phyloP scores from a whole-genome alignment of 1,140 invertebrate species.

The Rhyacophila brunnea region DNA sequence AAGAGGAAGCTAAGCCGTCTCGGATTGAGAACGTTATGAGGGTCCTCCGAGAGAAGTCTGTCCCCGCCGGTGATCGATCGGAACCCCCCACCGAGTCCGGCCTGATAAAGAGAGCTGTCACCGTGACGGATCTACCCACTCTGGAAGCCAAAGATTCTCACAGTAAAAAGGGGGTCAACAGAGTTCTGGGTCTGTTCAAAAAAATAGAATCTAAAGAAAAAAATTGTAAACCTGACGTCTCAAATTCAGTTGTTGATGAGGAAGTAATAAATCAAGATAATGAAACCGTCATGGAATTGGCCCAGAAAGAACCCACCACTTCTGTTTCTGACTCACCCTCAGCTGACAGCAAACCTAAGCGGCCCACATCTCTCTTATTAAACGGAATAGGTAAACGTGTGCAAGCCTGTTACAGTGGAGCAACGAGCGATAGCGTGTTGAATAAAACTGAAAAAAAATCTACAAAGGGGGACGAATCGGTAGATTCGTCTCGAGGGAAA shows the following conservation, averaged over 20 bases:
- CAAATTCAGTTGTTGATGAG: not conserved
- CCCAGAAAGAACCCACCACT: too few relatives aligned
- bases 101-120: constrained; percentile 66
- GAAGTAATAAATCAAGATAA: constrained; percentile 39
- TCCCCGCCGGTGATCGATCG: constrained; percentile 50
- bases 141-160: constrained; percentile 43
- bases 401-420: constrained; percentile 41
- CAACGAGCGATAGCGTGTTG: constrained; percentile 42
- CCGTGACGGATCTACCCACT: constrained; percentile 63
- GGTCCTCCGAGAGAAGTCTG: constrained; percentile 62
- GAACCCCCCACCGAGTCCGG: constrained; percentile 57
- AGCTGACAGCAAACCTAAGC: constrained; percentile 40
- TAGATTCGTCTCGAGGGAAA: constrained; percentile 39
- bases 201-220: constrained; percentile 56
- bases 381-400: constrained; percentile 50
- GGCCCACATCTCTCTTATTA: constrained; percentile 50
- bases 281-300: constrained; percentile 33
- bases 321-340: not conserved
- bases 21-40: constrained; percentile 55
- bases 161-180: constrained; percentile 61
- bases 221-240: constrained; percentile 38
- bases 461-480: constrained; percentile 34
- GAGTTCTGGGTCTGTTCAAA: constrained; percentile 70
- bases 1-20: constrained; percentile 37
- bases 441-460: constrained; percentile 37